Percentiles rank a stretch among this genome's conserved stretches.
phyloP scores from a whole-genome alignment of 2,888 invertebrate genomes.

The Drosophila nr. perissopoda region DNA sequence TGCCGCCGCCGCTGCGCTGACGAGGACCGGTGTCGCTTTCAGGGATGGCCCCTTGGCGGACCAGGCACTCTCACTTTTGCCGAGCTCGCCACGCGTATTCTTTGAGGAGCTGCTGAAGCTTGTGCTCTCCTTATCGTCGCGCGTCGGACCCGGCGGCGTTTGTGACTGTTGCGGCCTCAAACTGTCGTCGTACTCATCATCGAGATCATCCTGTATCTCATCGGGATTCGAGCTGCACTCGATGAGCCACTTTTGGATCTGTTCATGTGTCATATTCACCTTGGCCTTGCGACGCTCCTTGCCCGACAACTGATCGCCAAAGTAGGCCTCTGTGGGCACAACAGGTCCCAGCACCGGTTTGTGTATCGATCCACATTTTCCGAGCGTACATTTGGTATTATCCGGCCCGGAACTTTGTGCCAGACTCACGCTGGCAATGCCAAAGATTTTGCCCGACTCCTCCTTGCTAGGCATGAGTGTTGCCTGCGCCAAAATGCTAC shows the following conservation, averaged over 20 bases:
- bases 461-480: constrained; percentile 85
- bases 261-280: constrained; percentile 89
- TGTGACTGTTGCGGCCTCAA: constrained; percentile 82
- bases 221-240: constrained; percentile 86
- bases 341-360: constrained; percentile 85
- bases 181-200: constrained; percentile 84
- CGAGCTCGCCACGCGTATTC: constrained; percentile 82
- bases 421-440: constrained; percentile 85
- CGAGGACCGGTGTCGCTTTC: constrained; percentile 84
- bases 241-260: constrained; percentile 89
- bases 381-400: constrained; percentile 85
- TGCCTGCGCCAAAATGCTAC: constrained; percentile 82
- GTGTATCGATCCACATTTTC: constrained; percentile 85
- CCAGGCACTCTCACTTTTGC: constrained; percentile 84
- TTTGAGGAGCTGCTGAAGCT: constrained; percentile 84
- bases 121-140: constrained; percentile 84
- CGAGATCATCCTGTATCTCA: constrained; percentile 84
- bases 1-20: constrained; percentile 59
- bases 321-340: constrained; percentile 84
- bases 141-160: constrained; percentile 82
- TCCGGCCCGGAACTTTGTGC: constrained; percentile 85
- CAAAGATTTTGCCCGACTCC: constrained; percentile 85
- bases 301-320: constrained; percentile 84
- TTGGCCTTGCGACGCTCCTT: constrained; percentile 86
- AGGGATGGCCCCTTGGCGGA: constrained; percentile 84